Conservation (phyloP, 2,797 vertebrate species). For the Rachycentron canadum region DNA sequence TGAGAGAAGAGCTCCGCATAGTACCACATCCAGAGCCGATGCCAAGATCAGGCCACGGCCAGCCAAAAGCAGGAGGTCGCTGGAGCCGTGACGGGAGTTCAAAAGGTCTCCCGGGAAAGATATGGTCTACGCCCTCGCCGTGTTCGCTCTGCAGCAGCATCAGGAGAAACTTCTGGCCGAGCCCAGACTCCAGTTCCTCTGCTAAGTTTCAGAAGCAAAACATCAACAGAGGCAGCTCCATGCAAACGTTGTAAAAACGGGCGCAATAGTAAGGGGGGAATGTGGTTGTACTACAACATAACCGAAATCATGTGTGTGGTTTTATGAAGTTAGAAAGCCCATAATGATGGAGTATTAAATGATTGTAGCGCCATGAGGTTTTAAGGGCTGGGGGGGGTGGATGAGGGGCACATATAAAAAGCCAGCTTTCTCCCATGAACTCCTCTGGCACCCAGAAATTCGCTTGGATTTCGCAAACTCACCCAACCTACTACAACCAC, state of each 20-base stretch:
- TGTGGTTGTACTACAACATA: constrained; percentile 74
- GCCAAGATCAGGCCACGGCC: constrained; percentile 39
- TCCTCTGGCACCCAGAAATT: constrained; percentile 74
- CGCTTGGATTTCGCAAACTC: constrained; percentile 72
- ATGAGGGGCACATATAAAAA: constrained; percentile 56
- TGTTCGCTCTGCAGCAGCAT: not conserved
- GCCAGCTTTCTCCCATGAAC: constrained; percentile 77
- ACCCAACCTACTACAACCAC: constrained; percentile 60
- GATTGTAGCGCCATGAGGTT: constrained; percentile 80
- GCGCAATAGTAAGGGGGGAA: constrained; percentile 54
- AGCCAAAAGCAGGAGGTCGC: constrained; percentile 52
- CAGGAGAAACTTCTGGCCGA: constrained; percentile 23
- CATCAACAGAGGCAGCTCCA: constrained; percentile 59
- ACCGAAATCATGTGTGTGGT: constrained; percentile 83
- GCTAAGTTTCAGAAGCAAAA: constrained; percentile 47
- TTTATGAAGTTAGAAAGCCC: constrained; percentile 77
- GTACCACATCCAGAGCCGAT: constrained; percentile 34
- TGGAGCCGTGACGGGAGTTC: constrained; percentile 53
- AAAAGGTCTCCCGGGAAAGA: constrained; percentile 55
- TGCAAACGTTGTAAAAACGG: constrained; percentile 44
- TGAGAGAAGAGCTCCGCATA: constrained; percentile 55
- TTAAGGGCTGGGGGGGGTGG: constrained; percentile 61
- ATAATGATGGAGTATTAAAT: constrained; percentile 83
- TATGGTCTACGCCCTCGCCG: not conserved
- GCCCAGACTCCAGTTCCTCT: constrained; percentile 9